phyloP scores from a whole-genome alignment of 2,888 invertebrate species.

The Eupithecia pulchellata region DNA sequence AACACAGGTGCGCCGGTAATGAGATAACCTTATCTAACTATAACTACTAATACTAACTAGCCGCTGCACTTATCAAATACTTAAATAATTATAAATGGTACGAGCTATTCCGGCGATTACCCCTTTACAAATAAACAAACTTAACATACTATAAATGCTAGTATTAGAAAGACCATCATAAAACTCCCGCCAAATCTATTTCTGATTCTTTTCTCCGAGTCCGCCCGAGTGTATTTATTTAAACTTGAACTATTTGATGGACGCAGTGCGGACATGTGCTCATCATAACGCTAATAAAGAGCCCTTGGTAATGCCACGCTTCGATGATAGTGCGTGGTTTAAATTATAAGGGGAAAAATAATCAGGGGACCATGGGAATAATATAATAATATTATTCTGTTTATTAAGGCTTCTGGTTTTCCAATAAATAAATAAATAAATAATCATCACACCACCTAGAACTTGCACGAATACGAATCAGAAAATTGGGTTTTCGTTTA shows the following conservation, averaged over 20 bases:
- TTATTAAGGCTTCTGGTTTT: too few species aligned
- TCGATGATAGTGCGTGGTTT: slow-evolving; percentile 43
- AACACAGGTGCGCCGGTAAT: too few species aligned
- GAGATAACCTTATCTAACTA: slow-evolving; percentile 12
- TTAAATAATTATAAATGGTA: neutral
- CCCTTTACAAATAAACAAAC: too few species aligned
- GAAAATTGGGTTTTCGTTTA: too few species aligned
- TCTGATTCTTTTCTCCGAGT: neutral
- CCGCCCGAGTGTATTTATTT: slow-evolving; percentile 19
- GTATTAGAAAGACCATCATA: neutral
- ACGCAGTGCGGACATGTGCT: slow-evolving; percentile 48
- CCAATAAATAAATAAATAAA: too few species aligned
- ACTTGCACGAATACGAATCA: too few species aligned
- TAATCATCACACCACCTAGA: too few species aligned
- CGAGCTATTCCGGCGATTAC: neutral
- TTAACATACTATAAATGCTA: too few species aligned
- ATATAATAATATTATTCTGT: too few species aligned
- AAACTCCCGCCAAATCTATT: slow-evolving; percentile 9
- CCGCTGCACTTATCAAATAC: too few species aligned
- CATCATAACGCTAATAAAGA: slow-evolving; percentile 55
- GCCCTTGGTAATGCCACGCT: slow-evolving; percentile 54
- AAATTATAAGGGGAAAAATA: slow-evolving; percentile 36
- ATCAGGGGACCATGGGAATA: too few species aligned
- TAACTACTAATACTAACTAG: too few species aligned
- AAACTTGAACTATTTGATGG: slow-evolving; percentile 37